Evolutionary conservation across 2,888 invertebrate genomes (phyloP).

Genomic region (Vandiemenella viatica): DNA sequence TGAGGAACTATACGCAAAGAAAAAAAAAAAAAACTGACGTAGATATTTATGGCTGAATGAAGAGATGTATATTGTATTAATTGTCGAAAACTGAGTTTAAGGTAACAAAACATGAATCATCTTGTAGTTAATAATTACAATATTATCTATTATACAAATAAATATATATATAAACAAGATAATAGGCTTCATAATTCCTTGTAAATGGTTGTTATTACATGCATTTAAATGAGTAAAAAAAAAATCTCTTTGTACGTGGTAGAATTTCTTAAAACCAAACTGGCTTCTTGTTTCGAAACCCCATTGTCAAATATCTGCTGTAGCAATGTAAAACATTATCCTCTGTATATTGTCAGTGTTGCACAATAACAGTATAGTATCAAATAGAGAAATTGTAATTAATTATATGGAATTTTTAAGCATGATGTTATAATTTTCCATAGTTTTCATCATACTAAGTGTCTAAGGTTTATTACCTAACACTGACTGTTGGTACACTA

Average conservation of each 20-base stretch:
- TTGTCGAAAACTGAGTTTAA: background rate
- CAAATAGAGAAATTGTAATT: too few species aligned
- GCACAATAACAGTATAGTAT: background rate
- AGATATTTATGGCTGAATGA: too few species aligned
- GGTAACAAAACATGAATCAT: background rate
- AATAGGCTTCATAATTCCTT: background rate
- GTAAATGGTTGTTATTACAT: background rate
- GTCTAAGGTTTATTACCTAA: too few species aligned
- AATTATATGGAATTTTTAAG: background rate
- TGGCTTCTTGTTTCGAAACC: background rate
- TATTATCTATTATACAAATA: background rate
- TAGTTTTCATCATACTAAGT: too few species aligned
- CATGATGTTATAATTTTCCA: too few species aligned
- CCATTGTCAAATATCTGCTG: background rate
- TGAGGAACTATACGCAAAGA: too few species aligned
- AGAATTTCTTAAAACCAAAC: background rate
- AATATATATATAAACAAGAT: background rate
- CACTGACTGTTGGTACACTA: too few species aligned
- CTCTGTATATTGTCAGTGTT: background rate
- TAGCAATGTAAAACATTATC: background rate
- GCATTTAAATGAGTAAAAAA: background rate
- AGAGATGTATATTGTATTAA: too few species aligned
- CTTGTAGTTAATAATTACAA: background rate
- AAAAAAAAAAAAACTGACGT: too few species aligned
- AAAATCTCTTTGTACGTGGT: background rate